phyloP scores from a whole-genome alignment of 2,113 vertebrate genomes.

The Rafetus swinhoei region DNA sequence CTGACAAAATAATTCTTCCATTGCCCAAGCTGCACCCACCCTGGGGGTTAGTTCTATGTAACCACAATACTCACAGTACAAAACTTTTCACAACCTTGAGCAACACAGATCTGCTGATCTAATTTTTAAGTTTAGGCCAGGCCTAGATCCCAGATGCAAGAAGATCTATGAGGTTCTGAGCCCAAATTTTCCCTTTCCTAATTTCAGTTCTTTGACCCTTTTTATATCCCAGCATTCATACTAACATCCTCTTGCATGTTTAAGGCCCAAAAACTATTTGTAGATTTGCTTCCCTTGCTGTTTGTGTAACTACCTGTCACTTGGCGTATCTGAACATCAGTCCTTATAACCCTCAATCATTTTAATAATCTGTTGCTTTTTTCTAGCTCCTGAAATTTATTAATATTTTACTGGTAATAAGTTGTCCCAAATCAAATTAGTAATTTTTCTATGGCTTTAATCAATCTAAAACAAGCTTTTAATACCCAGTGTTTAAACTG shows the following conservation, averaged over 20 bases:
- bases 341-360: background rate
- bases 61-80: background rate
- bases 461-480: background rate
- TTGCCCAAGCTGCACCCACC: background rate
- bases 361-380: background rate
- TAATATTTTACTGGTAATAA: background rate
- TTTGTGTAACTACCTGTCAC: background rate
- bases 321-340: background rate
- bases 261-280: background rate
- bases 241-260: background rate
- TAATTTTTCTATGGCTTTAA: background rate
- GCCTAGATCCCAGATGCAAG: background rate
- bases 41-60: background rate
- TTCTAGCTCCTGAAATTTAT: background rate
- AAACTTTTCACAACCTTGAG: background rate
- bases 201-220: background rate
- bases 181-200: background rate
- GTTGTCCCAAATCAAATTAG: background rate
- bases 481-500: background rate
- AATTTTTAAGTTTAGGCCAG: background rate
- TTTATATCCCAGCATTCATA: background rate
- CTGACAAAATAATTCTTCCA: background rate
- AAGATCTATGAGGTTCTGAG: background rate
- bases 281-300: background rate
- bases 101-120: background rate